phyloP scores from a whole-genome alignment of 2,113 vertebrate species.

The Rafetus swinhoei region DNA sequence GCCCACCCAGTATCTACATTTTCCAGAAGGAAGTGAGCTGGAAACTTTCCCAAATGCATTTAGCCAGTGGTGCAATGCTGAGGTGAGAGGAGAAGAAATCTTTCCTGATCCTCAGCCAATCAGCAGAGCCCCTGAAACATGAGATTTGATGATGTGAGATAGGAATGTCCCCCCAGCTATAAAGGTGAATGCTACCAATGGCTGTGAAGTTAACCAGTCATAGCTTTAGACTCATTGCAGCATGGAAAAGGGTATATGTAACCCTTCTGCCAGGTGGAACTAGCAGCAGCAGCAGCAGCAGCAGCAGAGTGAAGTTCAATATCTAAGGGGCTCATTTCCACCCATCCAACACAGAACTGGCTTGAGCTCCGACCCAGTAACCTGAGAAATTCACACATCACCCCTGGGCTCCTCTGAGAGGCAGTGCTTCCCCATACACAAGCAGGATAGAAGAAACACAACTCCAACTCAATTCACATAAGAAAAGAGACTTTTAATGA shows the following conservation, averaged over 20 bases:
- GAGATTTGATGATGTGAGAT: not conserved
- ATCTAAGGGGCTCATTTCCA: too few species aligned
- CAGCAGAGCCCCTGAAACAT: not conserved
- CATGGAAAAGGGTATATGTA: not conserved
- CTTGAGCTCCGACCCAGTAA: too few species aligned
- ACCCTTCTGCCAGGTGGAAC: too few species aligned
- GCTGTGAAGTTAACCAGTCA: not conserved
- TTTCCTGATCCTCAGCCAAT: not conserved
- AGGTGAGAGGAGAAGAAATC: not conserved
- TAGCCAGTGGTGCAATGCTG: not conserved
- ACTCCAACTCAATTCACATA: too few species aligned
- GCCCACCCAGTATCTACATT: not conserved
- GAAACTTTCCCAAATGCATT: not conserved
- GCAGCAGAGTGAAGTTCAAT: too few species aligned
- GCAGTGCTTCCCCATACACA: too few species aligned
- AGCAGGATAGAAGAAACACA: too few species aligned
- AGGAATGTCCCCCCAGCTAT: not conserved
- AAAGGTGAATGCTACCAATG: not conserved
- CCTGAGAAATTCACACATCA: too few species aligned
- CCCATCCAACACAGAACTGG: too few species aligned
- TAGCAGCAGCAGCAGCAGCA: too few species aligned
- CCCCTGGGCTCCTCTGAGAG: too few species aligned
- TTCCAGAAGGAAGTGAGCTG: not conserved
- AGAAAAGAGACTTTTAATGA: too few species aligned
- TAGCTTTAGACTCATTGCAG: not conserved